phyloP scores from a whole-genome alignment of 2,888 invertebrate species.

The Drosophila pseudotalamancana region DNA sequence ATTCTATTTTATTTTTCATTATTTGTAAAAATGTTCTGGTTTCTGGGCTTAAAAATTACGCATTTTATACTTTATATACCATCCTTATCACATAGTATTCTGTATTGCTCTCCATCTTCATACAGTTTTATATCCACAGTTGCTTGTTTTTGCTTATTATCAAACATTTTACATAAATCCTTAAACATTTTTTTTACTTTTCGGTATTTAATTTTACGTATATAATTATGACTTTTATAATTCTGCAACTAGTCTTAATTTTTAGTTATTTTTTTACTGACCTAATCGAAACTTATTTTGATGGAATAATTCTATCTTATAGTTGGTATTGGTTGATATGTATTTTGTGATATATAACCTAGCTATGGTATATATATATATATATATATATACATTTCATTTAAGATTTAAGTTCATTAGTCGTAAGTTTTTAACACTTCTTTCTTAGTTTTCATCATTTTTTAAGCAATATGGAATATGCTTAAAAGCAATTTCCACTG shows the following conservation, averaged over 20 bases:
- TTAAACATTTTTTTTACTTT: not conserved
- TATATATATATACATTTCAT: not conserved
- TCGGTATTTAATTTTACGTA: not conserved
- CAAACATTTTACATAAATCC: not conserved
- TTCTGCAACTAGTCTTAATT: too few species aligned
- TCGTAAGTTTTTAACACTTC: constrained; percentile 19
- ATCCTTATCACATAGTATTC: not conserved
- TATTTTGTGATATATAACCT: not conserved
- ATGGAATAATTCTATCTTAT: not conserved
- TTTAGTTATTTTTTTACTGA: not conserved
- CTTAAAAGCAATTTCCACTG: constrained; percentile 23
- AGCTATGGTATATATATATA: not conserved
- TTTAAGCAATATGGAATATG: constrained; percentile 27
- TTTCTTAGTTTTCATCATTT: constrained; percentile 27
- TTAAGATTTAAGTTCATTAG: not conserved
- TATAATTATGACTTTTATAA: not conserved
- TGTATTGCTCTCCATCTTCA: not conserved
- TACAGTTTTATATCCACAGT: not conserved
- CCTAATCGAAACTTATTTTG: not conserved
- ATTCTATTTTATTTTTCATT: constrained; percentile 56
- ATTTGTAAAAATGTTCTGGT: constrained; percentile 44
- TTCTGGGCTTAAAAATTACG: constrained; percentile 36
- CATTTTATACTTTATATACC: not conserved
- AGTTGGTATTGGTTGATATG: not conserved
- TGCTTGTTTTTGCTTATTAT: not conserved